phyloP scores from a whole-genome alignment of 1,140 invertebrate species.

The Leptopilina clavipes region DNA sequence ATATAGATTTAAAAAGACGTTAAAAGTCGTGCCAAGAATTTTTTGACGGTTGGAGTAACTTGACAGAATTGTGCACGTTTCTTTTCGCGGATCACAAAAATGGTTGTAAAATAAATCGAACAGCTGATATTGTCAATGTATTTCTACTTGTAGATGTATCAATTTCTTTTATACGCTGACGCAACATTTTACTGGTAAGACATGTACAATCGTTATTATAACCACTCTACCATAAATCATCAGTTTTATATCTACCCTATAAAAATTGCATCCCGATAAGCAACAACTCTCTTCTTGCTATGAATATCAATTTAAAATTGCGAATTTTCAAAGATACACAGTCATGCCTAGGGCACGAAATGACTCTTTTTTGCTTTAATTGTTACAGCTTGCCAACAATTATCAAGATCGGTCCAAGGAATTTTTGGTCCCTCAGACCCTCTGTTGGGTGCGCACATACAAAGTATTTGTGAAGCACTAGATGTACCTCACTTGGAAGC shows the following conservation, averaged over 20 bases:
- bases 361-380: conserved; percentile 52
- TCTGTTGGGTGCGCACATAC: conserved; percentile 87
- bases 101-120: neutral
- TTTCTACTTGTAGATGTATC: conserved; percentile 51
- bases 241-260: neutral
- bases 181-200: conserved; percentile 18
- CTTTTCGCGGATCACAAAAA: neutral
- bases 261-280: neutral
- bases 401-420: conserved; percentile 89
- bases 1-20: conserved; percentile 18
- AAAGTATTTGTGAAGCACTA: conserved; percentile 91
- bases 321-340: no score
- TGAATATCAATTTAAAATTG: no score
- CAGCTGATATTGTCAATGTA: neutral
- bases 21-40: conserved; percentile 18
- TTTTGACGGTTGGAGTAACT: neutral
- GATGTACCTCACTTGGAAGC: conserved; percentile 93
- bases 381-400: conserved; percentile 88
- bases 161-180: conserved; percentile 55
- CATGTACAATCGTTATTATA: conserved; percentile 38
- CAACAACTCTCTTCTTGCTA: no score
- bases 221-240: neutral
- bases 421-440: conserved; percentile 92
- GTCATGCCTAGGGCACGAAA: no score
- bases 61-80: conserved; percentile 20